Evolutionary conservation across 2,888 invertebrate genomes (phyloP).

Genomic region (Watsonalla binaria): DNA sequence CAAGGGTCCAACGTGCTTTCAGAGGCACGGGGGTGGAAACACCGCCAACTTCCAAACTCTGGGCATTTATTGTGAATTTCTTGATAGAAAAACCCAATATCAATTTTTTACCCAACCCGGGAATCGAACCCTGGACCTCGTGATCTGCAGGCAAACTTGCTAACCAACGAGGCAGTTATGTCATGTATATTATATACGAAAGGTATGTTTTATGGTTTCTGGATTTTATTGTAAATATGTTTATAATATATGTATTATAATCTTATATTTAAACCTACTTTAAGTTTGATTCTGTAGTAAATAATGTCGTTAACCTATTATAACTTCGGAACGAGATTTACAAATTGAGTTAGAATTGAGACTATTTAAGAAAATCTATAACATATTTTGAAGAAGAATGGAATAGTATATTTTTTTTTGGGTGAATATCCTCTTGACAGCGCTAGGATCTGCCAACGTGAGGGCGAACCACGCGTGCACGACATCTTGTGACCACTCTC

Average conservation of each 20-base stretch:
- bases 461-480: background rate
- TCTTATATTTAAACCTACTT: slow-evolving; percentile 12
- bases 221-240: slow-evolving; percentile 22
- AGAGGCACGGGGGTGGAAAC: too few species aligned
- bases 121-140: too few species aligned
- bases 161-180: too few species aligned
- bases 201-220: slow-evolving; percentile 8
- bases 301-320: slow-evolving; percentile 8
- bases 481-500: background rate
- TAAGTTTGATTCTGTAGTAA: slow-evolving; percentile 12
- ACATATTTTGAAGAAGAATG: background rate
- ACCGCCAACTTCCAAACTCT: too few species aligned
- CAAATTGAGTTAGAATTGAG: too few species aligned
- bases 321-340: background rate
- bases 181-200: slow-evolving; percentile 24
- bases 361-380: background rate
- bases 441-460: background rate
- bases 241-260: slow-evolving; percentile 19
- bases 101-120: too few species aligned
- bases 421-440: background rate
- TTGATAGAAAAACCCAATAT: too few species aligned
- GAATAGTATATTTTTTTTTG: background rate
- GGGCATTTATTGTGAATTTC: too few species aligned
- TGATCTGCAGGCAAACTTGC: too few species aligned
- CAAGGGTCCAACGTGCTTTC: too few species aligned